A percentile compares a stretch with the other conserved stretches of the same genome.
Evolutionary conservation across 2,888 invertebrate species (phyloP).

Genomic region (Hydraecia micacea): DNA sequence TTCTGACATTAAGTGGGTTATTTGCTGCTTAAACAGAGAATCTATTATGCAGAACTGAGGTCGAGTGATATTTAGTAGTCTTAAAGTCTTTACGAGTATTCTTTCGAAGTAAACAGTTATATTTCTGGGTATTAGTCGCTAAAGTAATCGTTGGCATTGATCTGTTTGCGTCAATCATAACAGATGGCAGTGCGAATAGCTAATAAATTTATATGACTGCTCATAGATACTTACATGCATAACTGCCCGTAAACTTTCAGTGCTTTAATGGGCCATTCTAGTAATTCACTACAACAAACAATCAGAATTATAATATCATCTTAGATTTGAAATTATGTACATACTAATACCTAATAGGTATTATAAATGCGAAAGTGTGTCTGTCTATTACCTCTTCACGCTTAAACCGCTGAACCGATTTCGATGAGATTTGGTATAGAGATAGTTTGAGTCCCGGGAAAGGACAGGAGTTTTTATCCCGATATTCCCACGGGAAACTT

Average conservation of each 20-base stretch:
- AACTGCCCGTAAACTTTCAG: constrained; percentile 49
- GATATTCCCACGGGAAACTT: no score
- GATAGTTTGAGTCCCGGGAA: no score
- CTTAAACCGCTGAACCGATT: no score
- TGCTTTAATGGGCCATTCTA: constrained; percentile 7
- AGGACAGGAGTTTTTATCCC: no score
- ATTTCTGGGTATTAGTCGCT: constrained; percentile 51
- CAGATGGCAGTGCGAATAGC: constrained; percentile 57
- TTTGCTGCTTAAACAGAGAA: constrained; percentile 54
- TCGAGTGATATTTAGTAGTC: constrained; percentile 29
- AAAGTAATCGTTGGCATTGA: constrained; percentile 54
- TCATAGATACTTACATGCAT: constrained; percentile 39
- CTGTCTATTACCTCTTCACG: no score
- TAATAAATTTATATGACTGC: constrained; percentile 41
- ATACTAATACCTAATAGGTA: no score
- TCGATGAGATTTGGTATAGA: no score
- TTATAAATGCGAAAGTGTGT: no score
- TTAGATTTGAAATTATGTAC: no score
- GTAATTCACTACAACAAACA: constrained; percentile 15
- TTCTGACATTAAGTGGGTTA: constrained; percentile 57
- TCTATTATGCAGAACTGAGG: constrained; percentile 43
- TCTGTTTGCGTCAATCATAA: constrained; percentile 59
- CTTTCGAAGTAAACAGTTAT: constrained; percentile 48
- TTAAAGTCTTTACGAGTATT: constrained; percentile 57
- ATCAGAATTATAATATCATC: background rate